Evolutionary conservation across 2,888 invertebrate genomes (phyloP), one percentile per base, ranked within the genome.

Genomic region (Luperina testacea): DNA sequence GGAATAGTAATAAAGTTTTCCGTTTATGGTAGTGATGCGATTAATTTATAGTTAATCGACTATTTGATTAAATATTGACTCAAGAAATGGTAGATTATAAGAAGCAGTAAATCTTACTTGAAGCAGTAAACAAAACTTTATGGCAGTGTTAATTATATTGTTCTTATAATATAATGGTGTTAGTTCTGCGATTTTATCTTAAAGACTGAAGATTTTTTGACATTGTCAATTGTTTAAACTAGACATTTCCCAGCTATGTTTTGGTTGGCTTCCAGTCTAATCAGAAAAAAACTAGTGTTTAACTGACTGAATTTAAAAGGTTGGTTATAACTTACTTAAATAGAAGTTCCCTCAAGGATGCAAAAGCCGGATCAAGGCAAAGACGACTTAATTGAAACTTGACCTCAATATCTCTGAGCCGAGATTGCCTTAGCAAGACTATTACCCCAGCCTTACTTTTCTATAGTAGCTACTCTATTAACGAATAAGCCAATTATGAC

Each of bases 1-100:
- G 0, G 38, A 72, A 65, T 67, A 70, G 68, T 53, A 45, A 73
- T 73, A 77, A 83, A 80, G 15, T 67, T 77, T 24, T 20, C 38
- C 7, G 59, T 65, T 74, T 70, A 87, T 59, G 78, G 76, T 71
- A 84, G 11, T 77, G 72, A 48, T 75, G 72, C 38, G 64, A 64
- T 71, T 42, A 7, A 63, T 68, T 65, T 48, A 53, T 51, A 61
- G 68, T 76, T 11, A 80, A 78, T 76, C 42, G 51, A 74, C 71
- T 69, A 59, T 73, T 68, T 65, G 15, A 65, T 20, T 82, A 67
- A 82, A 72, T 45, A 75, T 77, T 68, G 24, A 68, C 48, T 76
- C 1, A 4, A 65, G 13, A 17, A 64, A 67, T 51, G 38, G 59
- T 72, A 64, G 15, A 42, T 51, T 27, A 64, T 77, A 70, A 77